These are phyloP conservation scores for Anodontia alba DNA, from an alignment of 2,888 invertebrate genomes.

Conservation along the genomic window DNA sequence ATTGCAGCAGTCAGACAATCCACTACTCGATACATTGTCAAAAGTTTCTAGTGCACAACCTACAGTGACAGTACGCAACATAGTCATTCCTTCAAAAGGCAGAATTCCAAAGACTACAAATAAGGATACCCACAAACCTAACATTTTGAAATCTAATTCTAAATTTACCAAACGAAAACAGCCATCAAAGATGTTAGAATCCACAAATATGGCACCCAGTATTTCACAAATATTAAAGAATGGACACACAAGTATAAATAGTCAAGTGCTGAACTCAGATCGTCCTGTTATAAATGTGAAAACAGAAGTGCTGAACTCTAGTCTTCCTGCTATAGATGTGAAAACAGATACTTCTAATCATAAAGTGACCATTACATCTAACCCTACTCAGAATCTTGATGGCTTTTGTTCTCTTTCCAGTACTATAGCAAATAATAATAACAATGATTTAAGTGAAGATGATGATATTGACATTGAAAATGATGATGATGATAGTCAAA, in stretches of 20 bases:
- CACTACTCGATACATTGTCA: constrained; percentile 35
- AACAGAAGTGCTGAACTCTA: too few relatives aligned
- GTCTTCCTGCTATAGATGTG: background rate
- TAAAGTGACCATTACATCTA: constrained; percentile 58
- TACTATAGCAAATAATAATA: constrained; percentile 38
- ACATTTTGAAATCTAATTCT: background rate
- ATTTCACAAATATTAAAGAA: background rate
- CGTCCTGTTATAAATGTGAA: background rate
- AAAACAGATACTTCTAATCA: constrained; percentile 4
- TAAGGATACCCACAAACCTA: background rate
- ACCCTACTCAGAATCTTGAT: constrained; percentile 63
- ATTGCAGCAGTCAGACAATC: constrained; percentile 3
- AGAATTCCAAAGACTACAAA: constrained; percentile 31
- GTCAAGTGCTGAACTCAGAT: background rate
- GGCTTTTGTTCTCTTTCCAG: constrained; percentile 66
- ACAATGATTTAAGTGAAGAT: constrained; percentile 23
- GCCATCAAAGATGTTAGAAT: background rate
- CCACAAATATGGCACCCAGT: background rate
- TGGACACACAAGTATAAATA: background rate
- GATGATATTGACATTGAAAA: constrained; percentile 69
- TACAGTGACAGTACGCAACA: constrained; percentile 59
- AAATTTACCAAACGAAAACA: background rate
- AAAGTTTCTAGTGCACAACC: constrained; percentile 75
- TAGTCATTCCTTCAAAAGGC: constrained; percentile 39
- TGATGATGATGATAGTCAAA: constrained; percentile 74